Percentiles rank a stretch among this genome's conserved stretches.
Conservation (phyloP, 2,797 vertebrate species). For the Tauraco hartlaubi region DNA sequence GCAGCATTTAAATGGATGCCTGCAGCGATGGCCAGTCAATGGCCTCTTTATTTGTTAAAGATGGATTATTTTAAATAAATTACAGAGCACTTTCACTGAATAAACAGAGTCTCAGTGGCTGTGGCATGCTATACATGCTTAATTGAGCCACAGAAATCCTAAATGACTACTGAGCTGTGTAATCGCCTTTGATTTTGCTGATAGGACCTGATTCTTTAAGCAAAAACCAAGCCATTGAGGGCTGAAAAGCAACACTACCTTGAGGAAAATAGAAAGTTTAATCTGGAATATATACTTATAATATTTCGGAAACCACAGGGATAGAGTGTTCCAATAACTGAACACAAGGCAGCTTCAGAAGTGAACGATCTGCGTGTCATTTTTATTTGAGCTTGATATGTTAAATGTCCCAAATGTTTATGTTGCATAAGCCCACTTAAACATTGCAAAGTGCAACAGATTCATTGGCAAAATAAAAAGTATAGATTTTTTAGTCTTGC, state of each 20-base stretch:
- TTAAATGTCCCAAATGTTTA: slow-evolving; percentile 84
- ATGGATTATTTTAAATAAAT: slow-evolving; percentile 99
- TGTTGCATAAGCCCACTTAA: slow-evolving; percentile 80
- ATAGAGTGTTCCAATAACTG: slow-evolving; percentile 88
- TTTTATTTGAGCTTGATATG: slow-evolving; percentile 85
- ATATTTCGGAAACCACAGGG: slow-evolving; percentile 87
- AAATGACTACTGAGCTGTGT: slow-evolving; percentile 92
- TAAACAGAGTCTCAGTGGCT: slow-evolving; percentile 98
- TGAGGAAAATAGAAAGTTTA: slow-evolving; percentile 83
- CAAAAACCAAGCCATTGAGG: slow-evolving; percentile 83
- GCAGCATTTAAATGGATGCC: slow-evolving; percentile 90
- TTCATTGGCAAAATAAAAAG: slow-evolving; percentile 74
- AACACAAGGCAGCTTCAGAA: slow-evolving; percentile 90
- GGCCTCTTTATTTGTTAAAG: slow-evolving; percentile 99
- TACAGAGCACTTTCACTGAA: slow-evolving; percentile 99
- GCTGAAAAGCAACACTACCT: slow-evolving; percentile 84
- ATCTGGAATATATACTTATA: slow-evolving; percentile 88
- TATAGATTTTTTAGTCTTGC: slow-evolving; percentile 4
- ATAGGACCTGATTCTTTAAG: slow-evolving; percentile 89
- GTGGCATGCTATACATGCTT: slow-evolving; percentile 91
- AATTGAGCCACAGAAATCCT: slow-evolving; percentile 94
- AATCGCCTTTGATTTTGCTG: slow-evolving; percentile 91
- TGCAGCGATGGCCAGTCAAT: slow-evolving; percentile 92
- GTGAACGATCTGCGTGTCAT: slow-evolving; percentile 82
- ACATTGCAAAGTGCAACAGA: slow-evolving; percentile 79